Conservation (phyloP, 2,113 vertebrate genomes). For the Cololabis saira region DNA sequence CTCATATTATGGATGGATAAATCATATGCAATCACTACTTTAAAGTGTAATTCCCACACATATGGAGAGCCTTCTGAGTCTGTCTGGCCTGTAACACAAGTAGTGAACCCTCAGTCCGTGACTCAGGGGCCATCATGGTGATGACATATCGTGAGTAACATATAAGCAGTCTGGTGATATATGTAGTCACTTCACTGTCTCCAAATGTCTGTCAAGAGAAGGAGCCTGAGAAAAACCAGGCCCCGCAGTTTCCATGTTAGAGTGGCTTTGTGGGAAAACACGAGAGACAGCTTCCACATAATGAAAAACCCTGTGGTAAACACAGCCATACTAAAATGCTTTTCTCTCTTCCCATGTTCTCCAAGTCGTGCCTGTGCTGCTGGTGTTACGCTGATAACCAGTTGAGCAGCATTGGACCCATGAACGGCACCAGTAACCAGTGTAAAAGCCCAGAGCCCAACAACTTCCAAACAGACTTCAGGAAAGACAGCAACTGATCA, state of each 20-base stretch:
- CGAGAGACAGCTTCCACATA: not conserved
- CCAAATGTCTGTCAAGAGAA: conserved; percentile 45
- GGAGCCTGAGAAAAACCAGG: conserved; percentile 61
- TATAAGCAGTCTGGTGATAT: conserved; percentile 65
- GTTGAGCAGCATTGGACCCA: conserved; percentile 74
- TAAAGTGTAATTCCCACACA: not conserved
- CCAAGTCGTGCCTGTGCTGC: conserved; percentile 83
- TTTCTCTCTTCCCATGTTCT: conserved; percentile 29
- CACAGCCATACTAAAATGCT: conserved; percentile 11
- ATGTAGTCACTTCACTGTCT: conserved; percentile 39
- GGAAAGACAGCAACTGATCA: conserved; percentile 81
- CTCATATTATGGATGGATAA: not conserved
- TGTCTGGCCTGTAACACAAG: conserved; percentile 38
- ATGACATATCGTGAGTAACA: conserved; percentile 52
- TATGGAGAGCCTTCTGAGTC: conserved; percentile 8
- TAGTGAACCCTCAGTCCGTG: conserved; percentile 35
- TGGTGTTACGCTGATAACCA: conserved; percentile 79
- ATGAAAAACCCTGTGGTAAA: not conserved
- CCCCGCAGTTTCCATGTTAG: conserved; percentile 22
- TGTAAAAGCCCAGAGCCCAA: conserved; percentile 82
- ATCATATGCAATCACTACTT: not conserved
- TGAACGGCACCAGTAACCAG: conserved; percentile 84
- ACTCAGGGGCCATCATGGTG: conserved; percentile 23
- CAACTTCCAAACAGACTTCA: conserved; percentile 73
- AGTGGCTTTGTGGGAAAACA: conserved; percentile 4